phyloP scores from a whole-genome alignment of 2,113 vertebrate genomes.

The Antidorcas marsupialis region DNA sequence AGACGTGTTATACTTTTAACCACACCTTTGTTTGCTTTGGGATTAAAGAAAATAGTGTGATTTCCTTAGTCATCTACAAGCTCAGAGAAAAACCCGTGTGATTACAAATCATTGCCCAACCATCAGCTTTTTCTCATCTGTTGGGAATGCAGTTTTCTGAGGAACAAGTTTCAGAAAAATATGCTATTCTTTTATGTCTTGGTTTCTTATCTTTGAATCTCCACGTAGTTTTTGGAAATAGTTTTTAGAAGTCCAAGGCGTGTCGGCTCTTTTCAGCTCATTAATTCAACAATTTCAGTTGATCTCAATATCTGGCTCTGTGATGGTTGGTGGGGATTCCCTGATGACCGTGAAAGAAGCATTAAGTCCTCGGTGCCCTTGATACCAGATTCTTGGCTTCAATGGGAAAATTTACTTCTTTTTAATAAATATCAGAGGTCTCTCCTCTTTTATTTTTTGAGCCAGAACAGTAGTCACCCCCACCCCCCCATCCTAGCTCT shows the following conservation, averaged over 20 bases:
- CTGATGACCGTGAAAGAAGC: neutral
- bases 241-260: neutral
- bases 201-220: constrained; percentile 3
- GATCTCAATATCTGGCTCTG: neutral
- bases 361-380: neutral
- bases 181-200: neutral
- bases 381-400: neutral
- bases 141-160: neutral
- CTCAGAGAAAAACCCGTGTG: neutral
- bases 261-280: neutral
- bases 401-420: neutral
- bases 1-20: neutral
- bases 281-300: neutral
- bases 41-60: neutral
- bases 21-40: neutral
- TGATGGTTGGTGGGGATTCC: neutral
- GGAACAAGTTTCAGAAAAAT: neutral
- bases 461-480: neutral
- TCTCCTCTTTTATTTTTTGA: neutral
- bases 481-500: neutral
- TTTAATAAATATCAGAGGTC: neutral
- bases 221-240: neutral
- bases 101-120: neutral
- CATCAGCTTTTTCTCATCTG: neutral
- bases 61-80: neutral